Conservation (phyloP, 2,888 invertebrate species). For the Cordilura impudica region DNA sequence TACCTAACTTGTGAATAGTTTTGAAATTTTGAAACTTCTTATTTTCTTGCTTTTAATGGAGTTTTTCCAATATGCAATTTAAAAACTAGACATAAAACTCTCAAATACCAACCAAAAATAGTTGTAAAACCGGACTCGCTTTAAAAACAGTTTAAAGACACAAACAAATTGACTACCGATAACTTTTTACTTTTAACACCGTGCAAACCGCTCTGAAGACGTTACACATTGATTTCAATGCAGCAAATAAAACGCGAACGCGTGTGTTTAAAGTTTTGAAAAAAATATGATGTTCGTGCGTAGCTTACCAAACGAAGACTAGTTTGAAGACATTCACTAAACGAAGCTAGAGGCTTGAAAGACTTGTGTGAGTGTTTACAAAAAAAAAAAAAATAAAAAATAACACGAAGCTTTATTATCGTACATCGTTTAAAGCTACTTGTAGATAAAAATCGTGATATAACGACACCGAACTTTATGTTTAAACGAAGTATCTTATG, state of each 20-base stretch:
- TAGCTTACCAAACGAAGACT: slow-evolving; percentile 61
- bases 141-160: slow-evolving; percentile 9
- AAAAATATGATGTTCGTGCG: slow-evolving; percentile 57
- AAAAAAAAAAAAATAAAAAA: too few species aligned
- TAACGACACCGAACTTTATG: neutral
- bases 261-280: slow-evolving; percentile 24
- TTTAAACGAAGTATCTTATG: neutral
- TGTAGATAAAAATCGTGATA: slow-evolving; percentile 20
- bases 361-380: neutral
- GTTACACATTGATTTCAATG: slow-evolving; percentile 3
- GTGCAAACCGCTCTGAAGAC: slow-evolving; percentile 23
- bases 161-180: slow-evolving; percentile 3
- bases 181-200: slow-evolving; percentile 27
- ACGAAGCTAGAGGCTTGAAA: slow-evolving; percentile 28
- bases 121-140: slow-evolving; percentile 55
- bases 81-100: neutral
- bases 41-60: neutral
- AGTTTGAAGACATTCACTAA: slow-evolving; percentile 57
- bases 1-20: neutral
- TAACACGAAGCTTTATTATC: neutral
- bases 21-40: neutral
- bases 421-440: neutral
- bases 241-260: slow-evolving; percentile 41
- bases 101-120: slow-evolving; percentile 46
- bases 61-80: neutral